A percentile compares a stretch with the other conserved stretches of the same genome.
phyloP scores from a whole-genome alignment of 2,797 vertebrate genomes.

The Acipenser ruthenus region DNA sequence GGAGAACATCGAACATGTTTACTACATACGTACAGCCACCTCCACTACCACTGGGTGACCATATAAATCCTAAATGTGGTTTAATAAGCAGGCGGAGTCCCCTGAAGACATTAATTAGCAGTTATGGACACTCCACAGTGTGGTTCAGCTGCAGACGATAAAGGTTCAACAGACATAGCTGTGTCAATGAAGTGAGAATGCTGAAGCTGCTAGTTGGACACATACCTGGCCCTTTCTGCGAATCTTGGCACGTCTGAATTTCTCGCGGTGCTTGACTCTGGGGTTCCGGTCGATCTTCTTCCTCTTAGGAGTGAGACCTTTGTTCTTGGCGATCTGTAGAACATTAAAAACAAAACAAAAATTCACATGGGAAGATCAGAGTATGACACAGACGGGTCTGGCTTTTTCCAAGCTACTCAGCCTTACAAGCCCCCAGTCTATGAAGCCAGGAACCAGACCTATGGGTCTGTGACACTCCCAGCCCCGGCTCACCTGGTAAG shows the following conservation, averaged over 20 bases:
- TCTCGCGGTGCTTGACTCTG: constrained; percentile 89
- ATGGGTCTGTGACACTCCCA: neutral
- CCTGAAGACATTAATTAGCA: too few relatives aligned
- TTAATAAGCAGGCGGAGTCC: too few relatives aligned
- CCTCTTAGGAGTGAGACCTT: constrained; percentile 86
- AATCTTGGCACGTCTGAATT: constrained; percentile 84
- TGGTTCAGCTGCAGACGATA: too few relatives aligned
- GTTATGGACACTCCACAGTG: too few relatives aligned
- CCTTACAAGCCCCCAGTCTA: too few relatives aligned
- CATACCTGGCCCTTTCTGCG: constrained; percentile 84
- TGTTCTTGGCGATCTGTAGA: constrained; percentile 88
- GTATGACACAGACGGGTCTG: neutral
- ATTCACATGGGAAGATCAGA: neutral
- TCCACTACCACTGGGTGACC: too few relatives aligned
- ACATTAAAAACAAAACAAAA: neutral
- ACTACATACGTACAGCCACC: too few relatives aligned
- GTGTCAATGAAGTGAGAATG: neutral
- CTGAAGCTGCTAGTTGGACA: constrained; percentile 13
- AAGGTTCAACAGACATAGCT: too few relatives aligned
- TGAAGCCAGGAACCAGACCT: neutral
- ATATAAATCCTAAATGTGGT: too few relatives aligned
- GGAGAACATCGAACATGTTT: too few relatives aligned
- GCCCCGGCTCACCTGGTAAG: constrained; percentile 65
- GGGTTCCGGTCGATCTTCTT: constrained; percentile 95
- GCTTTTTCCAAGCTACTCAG: too few relatives aligned